Base-by-base conservation (phyloP, 2,888 invertebrate genomes). In the Yponomeuta sedellus region DNA sequence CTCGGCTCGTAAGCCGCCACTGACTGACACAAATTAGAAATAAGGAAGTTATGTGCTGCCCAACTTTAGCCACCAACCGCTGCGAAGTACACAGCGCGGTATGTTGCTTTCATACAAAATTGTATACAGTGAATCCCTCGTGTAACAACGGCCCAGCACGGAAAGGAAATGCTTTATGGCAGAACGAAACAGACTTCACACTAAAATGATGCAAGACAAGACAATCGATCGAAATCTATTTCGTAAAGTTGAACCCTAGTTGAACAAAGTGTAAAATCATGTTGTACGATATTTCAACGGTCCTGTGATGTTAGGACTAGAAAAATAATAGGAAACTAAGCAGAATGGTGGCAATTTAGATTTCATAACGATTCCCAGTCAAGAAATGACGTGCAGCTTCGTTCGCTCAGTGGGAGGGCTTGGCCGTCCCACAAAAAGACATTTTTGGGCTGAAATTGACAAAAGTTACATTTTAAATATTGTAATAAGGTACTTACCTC, bases 401-500 rank as follows among this genome's bases (percentile, higher is more conserved):
- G 61, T n/a, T 34, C n/a, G 20, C 19, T 58, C 28, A 25, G 34
- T 25, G 16, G 34, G 8, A 28, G 61, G 34, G 34, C 61, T 19
- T 19, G 28, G 63, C 44, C 19, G n/a, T 40, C n/a, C 22, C 56
- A 20, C 10, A n/a, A n/a, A 57, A 64, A n/a, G 25, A 28, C n/a
- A 28, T 28, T 22, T 40, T 28, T 28, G 34, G 8, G 34, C 70
- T 64, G 66, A 68, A 68, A 59, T 58, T 64, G 44, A 25, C 64
- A 57, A 22, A 57, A 64, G 62, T 20, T 65, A 65, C 64, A 61
- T 57, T 56, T 10, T 34, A n/a, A n/a, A 61, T n/a, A 28, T 5
- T 11, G n/a, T 61, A 22, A 28, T 34, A 12, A 28, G n/a, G 67
- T 63, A 93, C 95, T 94, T 91, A 95, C 95, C 95, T 93, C 94